A percentile compares a stretch with the other conserved stretches of the same genome.
Evolutionary conservation across 2,888 invertebrate species (phyloP).

Genomic region (Eucriotettix oculatus): DNA sequence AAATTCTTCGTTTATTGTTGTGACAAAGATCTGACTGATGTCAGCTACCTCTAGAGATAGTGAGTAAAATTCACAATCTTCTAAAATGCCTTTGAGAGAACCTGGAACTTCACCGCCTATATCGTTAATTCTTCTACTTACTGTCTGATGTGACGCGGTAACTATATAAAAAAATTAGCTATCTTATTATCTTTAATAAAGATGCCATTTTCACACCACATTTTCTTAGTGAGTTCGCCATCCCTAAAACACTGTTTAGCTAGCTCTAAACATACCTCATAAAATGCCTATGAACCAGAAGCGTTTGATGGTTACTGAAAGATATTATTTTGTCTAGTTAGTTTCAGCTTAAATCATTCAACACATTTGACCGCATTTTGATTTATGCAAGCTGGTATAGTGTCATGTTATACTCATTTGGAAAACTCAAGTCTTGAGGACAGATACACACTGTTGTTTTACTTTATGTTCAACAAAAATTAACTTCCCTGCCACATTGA

Average conservation of each 20-base stretch:
- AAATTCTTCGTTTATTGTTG: not conserved
- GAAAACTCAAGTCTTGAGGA: not conserved
- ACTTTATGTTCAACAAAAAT: not conserved
- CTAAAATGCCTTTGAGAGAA: not conserved
- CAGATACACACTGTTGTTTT: not conserved
- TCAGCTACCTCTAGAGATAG: not conserved
- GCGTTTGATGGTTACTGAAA: not conserved
- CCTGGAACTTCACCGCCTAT: not conserved
- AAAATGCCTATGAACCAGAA: not conserved
- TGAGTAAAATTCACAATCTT: not conserved
- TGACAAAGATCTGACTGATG: not conserved
- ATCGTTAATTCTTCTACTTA: constrained; percentile 1
- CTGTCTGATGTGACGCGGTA: not conserved
- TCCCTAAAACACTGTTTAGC: not conserved
- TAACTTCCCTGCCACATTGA: not conserved
- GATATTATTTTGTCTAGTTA: not conserved
- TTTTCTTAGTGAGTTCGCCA: not conserved
- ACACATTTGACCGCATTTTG: not conserved
- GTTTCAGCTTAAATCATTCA: not conserved
- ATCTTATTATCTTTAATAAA: not conserved
- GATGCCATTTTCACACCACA: not conserved
- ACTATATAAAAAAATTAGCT: not conserved
- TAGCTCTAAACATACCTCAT: constrained; percentile 1
- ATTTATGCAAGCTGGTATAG: not conserved
- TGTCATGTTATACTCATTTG: not conserved